Base-by-base conservation (phyloP, 2,113 vertebrate species). In the Syrmaticus mikado region DNA sequence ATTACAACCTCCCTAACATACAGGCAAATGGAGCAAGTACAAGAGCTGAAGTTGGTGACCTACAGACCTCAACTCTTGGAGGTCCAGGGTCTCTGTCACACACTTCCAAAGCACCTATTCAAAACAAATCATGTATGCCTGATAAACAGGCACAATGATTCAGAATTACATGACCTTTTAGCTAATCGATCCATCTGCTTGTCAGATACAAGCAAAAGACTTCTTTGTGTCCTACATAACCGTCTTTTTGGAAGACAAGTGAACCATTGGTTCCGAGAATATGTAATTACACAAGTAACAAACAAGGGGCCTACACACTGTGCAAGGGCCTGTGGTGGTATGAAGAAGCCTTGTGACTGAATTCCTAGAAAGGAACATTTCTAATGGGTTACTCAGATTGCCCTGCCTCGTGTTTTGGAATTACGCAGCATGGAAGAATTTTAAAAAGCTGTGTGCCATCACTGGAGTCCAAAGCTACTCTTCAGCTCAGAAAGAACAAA, bases 201-300 rank as follows among this genome's bases (percentile, higher is more conserved):
- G 85, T 66, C 87, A 82, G 82, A 85, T 18, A 82, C 78, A 87
- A 85, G 46, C 70, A 86, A 74, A 92, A 89, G 77, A 38, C 66
- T 82, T 60, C 87, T 77, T 84, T 94, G 89, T 94, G 71, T 36
- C 36, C 75, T 27, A 76, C 62, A 94, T 55, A 94, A 89, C 43
- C 40, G 91, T 45, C 93, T 82, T 85, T 79, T 89, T 30, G 86
- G 61, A 67, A 78, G 52, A 64, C 82, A 91, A 94, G 22, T 4
- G 68, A 87, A 24, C 67, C 55, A 48, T 3, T 73, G 50, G 50
- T 77, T 82, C 60, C 19, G n/a, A 62, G 58, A 71, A 32, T 17
- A 82, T 1, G 4, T 17, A 80, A 80, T 13, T 13, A 67, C 13
- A 45, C 25, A 60, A 53, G 8, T 17, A 80, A 73, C 9, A 60